Evolutionary conservation across 2,797 vertebrate species (phyloP), one percentile per base, ranked within the genome.

Genomic region (Sebastes diploproa): DNA sequence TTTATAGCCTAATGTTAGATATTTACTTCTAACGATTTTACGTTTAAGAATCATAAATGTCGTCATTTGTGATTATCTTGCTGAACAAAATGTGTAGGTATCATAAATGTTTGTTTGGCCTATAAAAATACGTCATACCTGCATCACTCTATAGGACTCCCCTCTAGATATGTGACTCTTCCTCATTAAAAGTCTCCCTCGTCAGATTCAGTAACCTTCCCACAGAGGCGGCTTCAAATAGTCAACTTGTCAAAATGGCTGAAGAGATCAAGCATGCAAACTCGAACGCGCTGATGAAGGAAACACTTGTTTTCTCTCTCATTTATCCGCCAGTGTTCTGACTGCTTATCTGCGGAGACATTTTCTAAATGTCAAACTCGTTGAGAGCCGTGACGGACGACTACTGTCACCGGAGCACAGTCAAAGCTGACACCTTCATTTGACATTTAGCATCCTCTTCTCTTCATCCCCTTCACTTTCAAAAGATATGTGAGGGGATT

Each of bases 321-420:
- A 62, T 93, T 89, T 82, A 84, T 89, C 88, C 66, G 11, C 70
- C 84, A 32, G 75, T 78, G 88, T 93, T 93, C 84, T 85, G 66
- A 85, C 87, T 32, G 63, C 88, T 87, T 88, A 83, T 94, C 88
- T 72, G 75, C 9, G 1, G 71, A 93, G 89, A 72, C 90, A 86
- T 92, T 95, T 92, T 78, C 83, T 75, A 92, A 95, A 95, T 94
- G 93, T 95, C 94, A 94, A 46, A 81, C 70, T 68, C 77, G 78
- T 88, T 76, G 85, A 89, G 85, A 79, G 84, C 75, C 59, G 67
- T 46, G 85, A 87, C 74, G 81, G 83, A 78, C 80, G 23, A 80
- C 56, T 58, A 8, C 62, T 78, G 86, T 84, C 75, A 72, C 71
- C 2, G 7, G 30, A 65, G 59, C 78, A 64, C 74, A 72, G 83